Evolutionary conservation across 2,797 vertebrate genomes (phyloP).

Genomic region (Odontamblyopus rebecca): DNA sequence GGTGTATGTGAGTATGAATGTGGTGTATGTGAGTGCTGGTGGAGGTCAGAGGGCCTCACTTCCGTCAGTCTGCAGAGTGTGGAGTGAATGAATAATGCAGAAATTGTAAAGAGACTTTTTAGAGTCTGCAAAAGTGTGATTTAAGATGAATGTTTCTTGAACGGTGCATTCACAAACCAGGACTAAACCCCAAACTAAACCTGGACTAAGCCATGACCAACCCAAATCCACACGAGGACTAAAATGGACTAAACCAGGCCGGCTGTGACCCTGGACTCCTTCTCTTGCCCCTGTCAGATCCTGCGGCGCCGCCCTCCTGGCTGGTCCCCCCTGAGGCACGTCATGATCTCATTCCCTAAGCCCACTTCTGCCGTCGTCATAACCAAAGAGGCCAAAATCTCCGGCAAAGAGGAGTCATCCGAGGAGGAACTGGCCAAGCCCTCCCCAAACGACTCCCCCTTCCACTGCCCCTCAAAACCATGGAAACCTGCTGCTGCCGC

Average conservation of each 20-base stretch:
- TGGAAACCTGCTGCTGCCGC: slow-evolving; percentile 64
- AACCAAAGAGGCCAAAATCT: fast-evolving
- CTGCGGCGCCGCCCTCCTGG: slow-evolving; percentile 71
- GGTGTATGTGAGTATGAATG: no score
- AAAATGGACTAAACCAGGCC: background rate
- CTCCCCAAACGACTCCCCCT: slow-evolving; percentile 19
- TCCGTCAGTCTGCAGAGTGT: no score
- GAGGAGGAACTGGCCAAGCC: slow-evolving; percentile 67
- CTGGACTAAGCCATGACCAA: no score
- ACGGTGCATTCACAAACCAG: no score
- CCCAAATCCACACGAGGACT: no score
- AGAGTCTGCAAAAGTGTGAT: no score
- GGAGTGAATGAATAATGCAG: no score
- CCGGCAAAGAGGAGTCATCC: slow-evolving; percentile 67
- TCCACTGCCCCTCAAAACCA: slow-evolving; percentile 77
- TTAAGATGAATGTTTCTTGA: no score
- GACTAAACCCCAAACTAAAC: no score
- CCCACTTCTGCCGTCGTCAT: fast-evolving
- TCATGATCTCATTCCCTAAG: fast-evolving
- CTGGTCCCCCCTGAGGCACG: slow-evolving; percentile 74
- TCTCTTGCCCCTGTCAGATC: background rate
- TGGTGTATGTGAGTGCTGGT: no score
- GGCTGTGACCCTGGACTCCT: background rate
- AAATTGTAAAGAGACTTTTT: no score
- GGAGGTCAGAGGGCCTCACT: no score